phyloP scores from a whole-genome alignment of 2,888 invertebrate genomes.

The Drosophila diplacantha region DNA sequence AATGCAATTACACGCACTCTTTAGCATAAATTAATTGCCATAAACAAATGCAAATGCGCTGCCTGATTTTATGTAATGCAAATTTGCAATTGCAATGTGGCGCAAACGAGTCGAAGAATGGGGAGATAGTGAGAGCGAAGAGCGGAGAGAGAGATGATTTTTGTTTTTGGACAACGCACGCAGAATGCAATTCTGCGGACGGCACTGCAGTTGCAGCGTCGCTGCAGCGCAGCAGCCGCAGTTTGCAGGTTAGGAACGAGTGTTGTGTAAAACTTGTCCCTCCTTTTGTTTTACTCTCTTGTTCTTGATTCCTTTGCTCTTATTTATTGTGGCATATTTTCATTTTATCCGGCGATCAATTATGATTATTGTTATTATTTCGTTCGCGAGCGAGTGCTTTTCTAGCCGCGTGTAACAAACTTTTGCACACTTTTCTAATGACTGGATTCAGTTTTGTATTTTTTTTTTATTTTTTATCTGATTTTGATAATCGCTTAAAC shows the following conservation, averaged over 20 bases:
- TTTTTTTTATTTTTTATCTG: constrained; percentile 17
- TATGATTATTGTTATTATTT: constrained; percentile 18
- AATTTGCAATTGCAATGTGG: constrained; percentile 59
- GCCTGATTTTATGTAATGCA: constrained; percentile 63
- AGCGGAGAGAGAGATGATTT: constrained; percentile 24
- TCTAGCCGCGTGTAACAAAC: constrained; percentile 68
- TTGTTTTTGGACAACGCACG: constrained; percentile 47
- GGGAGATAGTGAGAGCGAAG: constrained; percentile 17
- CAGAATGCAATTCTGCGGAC: constrained; percentile 57
- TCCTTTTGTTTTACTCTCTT: constrained; percentile 21
- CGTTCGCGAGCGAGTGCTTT: constrained; percentile 31
- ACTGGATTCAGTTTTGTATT: constrained; percentile 20
- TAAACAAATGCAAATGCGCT: constrained; percentile 43
- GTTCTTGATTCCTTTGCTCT: constrained; percentile 3
- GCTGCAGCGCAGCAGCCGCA: constrained; percentile 34
- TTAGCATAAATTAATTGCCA: constrained; percentile 31
- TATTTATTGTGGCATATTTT: constrained; percentile 22
- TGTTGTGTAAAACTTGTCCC: constrained; percentile 66
- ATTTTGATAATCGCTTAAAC: constrained; percentile 63
- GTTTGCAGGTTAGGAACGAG: constrained; percentile 72
- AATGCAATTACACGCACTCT: constrained; percentile 36
- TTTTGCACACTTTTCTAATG: constrained; percentile 55
- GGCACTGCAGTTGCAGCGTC: constrained; percentile 29
- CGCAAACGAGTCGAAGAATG: constrained; percentile 14
- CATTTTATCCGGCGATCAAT: constrained; percentile 10